phyloP scores from a whole-genome alignment of 2,888 invertebrate species.

The Apantesis nais region DNA sequence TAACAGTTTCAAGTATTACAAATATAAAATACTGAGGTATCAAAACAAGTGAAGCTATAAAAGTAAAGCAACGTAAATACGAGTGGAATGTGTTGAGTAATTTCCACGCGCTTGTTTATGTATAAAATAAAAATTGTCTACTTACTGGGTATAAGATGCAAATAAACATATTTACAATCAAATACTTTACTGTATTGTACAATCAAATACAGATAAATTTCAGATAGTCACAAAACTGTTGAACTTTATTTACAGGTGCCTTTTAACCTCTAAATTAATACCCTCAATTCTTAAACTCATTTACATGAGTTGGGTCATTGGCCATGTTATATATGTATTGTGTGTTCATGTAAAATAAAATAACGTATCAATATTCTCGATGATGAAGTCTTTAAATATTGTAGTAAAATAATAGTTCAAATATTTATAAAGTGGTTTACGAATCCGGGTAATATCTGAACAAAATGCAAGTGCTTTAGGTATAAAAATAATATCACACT shows the following conservation, averaged over 20 bases:
- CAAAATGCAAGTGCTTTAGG: not conserved
- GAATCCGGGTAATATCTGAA: not conserved
- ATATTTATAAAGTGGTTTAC: not conserved
- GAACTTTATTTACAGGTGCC: slow-evolving; percentile 1
- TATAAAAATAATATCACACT: not conserved
- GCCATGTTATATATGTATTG: not conserved
- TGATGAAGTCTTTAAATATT: not conserved
- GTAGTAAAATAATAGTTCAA: not conserved
- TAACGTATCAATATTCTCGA: not conserved
- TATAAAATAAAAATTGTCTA: slow-evolving; percentile 15
- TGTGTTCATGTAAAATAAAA: not conserved
- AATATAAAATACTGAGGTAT: slow-evolving; percentile 29
- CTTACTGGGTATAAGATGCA: slow-evolving; percentile 31
- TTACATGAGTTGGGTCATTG: not conserved
- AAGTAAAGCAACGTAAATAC: slow-evolving; percentile 32
- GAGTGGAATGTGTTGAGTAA: slow-evolving; percentile 49
- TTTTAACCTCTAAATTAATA: not conserved
- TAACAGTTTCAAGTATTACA: slow-evolving; percentile 30
- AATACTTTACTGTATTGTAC: slow-evolving; percentile 2
- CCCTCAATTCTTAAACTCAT: not conserved
- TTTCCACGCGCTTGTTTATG: slow-evolving; percentile 36
- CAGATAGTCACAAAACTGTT: not conserved
- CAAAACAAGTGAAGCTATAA: slow-evolving; percentile 36
- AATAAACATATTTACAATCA: slow-evolving; percentile 35
- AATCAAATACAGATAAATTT: not conserved